phyloP scores from a whole-genome alignment of 2,113 vertebrate species.

The Aptenodytes forsteri region DNA sequence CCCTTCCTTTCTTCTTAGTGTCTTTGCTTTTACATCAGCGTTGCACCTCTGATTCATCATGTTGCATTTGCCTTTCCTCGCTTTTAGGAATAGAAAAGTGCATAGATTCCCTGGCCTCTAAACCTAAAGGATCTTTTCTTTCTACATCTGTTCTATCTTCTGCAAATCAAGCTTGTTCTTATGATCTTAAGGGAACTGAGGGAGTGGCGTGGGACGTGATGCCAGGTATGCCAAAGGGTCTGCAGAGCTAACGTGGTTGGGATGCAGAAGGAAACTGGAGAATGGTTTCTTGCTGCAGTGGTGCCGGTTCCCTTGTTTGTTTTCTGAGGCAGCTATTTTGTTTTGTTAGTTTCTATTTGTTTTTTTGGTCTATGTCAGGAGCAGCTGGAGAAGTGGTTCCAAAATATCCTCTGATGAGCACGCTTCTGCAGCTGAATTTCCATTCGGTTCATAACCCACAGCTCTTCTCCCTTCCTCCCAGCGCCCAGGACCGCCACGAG shows the following conservation, averaged over 20 bases:
- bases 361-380: neutral
- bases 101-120: neutral
- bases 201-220: neutral
- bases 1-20: neutral
- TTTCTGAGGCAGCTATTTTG: neutral
- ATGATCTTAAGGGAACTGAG: neutral
- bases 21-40: neutral
- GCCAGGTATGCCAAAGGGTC: neutral
- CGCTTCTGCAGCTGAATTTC: neutral
- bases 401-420: neutral
- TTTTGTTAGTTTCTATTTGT: neutral
- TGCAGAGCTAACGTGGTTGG: rapidly evolving
- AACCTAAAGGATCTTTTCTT: neutral
- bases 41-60: neutral
- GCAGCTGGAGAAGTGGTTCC: neutral
- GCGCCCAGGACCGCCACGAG: rapidly evolving
- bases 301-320: neutral
- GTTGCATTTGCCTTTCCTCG: neutral
- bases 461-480: neutral
- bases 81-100: neutral
- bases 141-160: neutral
- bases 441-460: neutral
- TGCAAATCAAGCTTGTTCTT: neutral
- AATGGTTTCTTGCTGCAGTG: neutral
- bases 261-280: neutral